Base-by-base conservation (phyloP, 2,888 invertebrate genomes). In the Stratiomys singularior region DNA sequence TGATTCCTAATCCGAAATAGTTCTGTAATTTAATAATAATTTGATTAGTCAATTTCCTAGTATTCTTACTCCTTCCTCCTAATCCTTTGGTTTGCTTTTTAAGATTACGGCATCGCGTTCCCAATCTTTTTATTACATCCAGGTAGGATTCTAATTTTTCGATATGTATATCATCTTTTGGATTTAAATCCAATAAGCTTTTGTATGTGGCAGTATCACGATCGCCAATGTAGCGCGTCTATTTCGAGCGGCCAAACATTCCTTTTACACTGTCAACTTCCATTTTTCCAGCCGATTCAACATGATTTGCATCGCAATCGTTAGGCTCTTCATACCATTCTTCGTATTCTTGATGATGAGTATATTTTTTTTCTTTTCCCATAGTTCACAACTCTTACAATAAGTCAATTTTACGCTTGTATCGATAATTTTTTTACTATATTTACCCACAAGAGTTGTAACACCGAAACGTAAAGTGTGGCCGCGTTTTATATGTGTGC, bases 1-100 rank as follows among this genome's bases (percentile, higher is more conserved):
- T 15, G n/a, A 15, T 18, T 21, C 11, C 58, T 58, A 58, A 18
- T 18, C 82, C 83, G 76, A 83, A 83, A 79, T 83, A 83, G 46
- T 79, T 79, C 9, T n/a, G n/a, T 21, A 83, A 71, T 74, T 82
- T 80, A 56, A 80, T 79, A 21, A 82, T 82, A 64, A 81, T 21
- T 80, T 80, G 80, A 30, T 27, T 78, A 79, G 79, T 64, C 2
- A 81, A 67, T 74, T 81, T 81, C 15, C 23, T 4, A 9, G 76
- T 63, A 76, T 52, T 30, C 66, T 76, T 66, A 15, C 64, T 52
- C 56, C 56, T 78, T 77, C 72, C 77, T 71, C 63, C 72, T 77
- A 60, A 25, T 3, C 21, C 21, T 47, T 58, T 77, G 15, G 18
- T 63, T 18, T 18, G 47, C 37, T 79, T 78, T 72, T 76, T 78